Base-by-base conservation (phyloP, 2,113 vertebrate genomes). In the Ursus arctos region DNA sequence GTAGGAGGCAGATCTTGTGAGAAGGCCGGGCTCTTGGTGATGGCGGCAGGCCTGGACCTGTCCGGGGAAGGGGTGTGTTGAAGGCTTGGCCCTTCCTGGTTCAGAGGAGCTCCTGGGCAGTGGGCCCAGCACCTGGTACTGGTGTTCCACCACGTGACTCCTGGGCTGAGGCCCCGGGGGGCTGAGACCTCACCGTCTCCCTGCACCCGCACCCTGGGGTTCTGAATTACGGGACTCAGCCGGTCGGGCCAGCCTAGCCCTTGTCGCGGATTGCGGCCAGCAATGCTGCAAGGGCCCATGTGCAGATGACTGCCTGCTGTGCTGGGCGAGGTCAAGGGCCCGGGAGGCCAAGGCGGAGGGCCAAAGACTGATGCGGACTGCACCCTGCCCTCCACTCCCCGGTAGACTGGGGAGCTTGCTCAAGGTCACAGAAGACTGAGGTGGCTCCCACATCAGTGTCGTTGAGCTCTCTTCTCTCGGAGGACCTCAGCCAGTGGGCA, bases 41-140 rank as follows among this genome's bases (percentile, higher is more conserved):
- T 13, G 31, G 83, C 26, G 81, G 61, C 87, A 96, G 81, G 95
- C 83, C 92, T 82, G 33, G 76, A 26, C 97, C 87, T 96, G 83
- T 84, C 81, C 76, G 36, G 53, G 63, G 22, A 63, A 74, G 74
- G 86, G 67, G 84, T 13, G 33, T 86, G 53, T 47, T 0, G 2
- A 95, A 74, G 92, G 65, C 71, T 87, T 94, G 51, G 61, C 88
- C 57, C 74, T 82, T 92, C 19, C 87, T 81, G 57, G 76, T 74
- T 88, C 55, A 76, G 76, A 74, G 84, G 61, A 76, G 55, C 28
- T 53, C 65, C 93, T 94, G 92, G 96, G 96, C 93, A 82, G 40
- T 71, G 77, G 65, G 72, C 93, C 89, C 67, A 74, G 28, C 31
- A 79, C 57, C 80, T 90, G 92, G 63, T 40, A 24, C 12, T 24